Conservation (phyloP, 2,888 invertebrate species). For the Leptarthrus brevirostris region DNA sequence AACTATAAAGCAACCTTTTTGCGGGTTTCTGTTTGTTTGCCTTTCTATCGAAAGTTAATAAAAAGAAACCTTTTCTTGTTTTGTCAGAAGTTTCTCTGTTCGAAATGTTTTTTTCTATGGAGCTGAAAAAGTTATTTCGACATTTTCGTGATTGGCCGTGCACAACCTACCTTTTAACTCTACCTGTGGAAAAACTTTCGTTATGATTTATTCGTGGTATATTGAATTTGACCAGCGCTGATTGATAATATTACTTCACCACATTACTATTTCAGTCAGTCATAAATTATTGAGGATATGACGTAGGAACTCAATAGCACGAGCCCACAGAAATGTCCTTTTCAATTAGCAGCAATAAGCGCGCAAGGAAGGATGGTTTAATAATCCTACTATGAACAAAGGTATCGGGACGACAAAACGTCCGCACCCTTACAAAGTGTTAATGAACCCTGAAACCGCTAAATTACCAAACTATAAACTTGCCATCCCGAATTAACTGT, state of each 20-base stretch:
- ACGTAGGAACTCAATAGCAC: background rate
- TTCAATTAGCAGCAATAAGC: background rate
- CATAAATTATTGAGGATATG: background rate
- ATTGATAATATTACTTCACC: too few species aligned
- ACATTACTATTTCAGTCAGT: background rate
- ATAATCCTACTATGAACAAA: background rate
- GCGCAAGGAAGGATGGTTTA: background rate
- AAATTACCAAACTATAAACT: conserved; percentile 44
- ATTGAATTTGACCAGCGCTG: too few species aligned
- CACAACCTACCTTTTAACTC: too few species aligned
- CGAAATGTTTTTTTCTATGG: background rate
- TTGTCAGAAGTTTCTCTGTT: too few species aligned
- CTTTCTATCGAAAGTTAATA: background rate
- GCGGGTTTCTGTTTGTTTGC: background rate
- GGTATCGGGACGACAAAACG: background rate
- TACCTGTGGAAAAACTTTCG: too few species aligned
- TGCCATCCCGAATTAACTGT: conserved; percentile 35
- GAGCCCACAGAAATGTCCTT: background rate
- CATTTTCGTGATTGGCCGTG: background rate
- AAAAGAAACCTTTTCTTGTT: background rate
- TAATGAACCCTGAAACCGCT: conserved; percentile 39
- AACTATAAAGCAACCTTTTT: background rate
- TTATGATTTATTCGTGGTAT: too few species aligned
- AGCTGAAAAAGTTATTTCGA: background rate
- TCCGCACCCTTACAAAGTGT: background rate